Conservation (phyloP, 2,113 vertebrate species). For the Daboia siamensis region DNA sequence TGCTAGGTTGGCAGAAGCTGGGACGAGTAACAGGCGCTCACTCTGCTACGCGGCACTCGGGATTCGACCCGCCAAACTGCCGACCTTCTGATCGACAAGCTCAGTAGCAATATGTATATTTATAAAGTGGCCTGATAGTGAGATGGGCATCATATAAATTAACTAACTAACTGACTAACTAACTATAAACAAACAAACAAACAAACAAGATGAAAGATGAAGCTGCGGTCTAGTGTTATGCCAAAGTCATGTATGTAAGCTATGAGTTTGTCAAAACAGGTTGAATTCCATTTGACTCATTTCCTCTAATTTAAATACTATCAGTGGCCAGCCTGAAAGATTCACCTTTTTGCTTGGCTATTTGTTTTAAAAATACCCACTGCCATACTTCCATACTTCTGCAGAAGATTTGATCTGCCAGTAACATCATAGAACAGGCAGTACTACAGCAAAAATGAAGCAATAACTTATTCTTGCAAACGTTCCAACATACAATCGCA, state of each 20-base stretch:
- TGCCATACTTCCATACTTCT: not conserved
- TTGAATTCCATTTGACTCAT: not conserved
- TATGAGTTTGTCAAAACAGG: not conserved
- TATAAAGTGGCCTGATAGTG: not conserved
- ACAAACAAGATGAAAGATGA: not conserved
- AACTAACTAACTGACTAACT: too few relatives aligned
- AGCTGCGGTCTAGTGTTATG: not conserved
- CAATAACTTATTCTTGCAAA: constrained; percentile 8
- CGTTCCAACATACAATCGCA: not conserved
- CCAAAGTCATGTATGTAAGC: not conserved
- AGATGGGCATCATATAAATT: too few relatives aligned
- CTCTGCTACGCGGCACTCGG: too few relatives aligned
- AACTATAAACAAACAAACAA: too few relatives aligned
- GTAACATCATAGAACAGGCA: not conserved
- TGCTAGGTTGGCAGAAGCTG: too few relatives aligned
- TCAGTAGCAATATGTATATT: not conserved
- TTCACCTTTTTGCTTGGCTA: not conserved
- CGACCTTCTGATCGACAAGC: too few relatives aligned
- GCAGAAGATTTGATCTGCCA: constrained; percentile 1
- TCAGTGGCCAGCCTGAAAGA: not conserved
- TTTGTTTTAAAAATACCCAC: not conserved
- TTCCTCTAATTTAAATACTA: not conserved
- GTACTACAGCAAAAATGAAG: not conserved
- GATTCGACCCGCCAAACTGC: too few relatives aligned
- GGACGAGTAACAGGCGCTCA: too few relatives aligned